Percentiles rank a stretch among this genome's conserved stretches.
These are phyloP conservation scores for Barnardius zonarius DNA, from an alignment of 2,113 vertebrate genomes.

Conservation along the genomic window DNA sequence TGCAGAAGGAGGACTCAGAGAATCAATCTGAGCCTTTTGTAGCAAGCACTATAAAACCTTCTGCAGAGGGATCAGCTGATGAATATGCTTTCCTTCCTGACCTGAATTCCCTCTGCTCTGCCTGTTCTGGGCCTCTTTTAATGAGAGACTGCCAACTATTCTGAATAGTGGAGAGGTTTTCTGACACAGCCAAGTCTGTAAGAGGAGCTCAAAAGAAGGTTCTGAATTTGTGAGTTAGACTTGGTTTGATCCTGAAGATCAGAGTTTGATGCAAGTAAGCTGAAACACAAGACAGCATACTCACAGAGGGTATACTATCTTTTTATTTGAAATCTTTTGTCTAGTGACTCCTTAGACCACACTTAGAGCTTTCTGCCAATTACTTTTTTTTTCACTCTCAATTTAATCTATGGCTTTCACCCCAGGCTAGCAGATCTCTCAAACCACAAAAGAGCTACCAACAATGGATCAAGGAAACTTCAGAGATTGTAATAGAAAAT, in stretches of 20 bases:
- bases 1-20: background rate
- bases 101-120: background rate
- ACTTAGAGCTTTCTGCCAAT: background rate
- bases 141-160: background rate
- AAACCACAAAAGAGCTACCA: background rate
- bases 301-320: background rate
- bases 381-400: background rate
- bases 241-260: background rate
- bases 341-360: background rate
- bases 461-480: background rate
- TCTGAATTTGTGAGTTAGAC: background rate
- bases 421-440: background rate
- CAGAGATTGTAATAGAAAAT: background rate
- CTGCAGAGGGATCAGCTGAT: background rate
- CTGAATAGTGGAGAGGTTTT: background rate
- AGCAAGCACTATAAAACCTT: background rate
- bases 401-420: background rate
- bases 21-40: background rate
- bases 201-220: background rate
- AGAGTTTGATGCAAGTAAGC: background rate
- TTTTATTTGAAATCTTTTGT: background rate
- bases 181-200: background rate
- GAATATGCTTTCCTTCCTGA: background rate
- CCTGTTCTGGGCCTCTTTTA: slow-evolving; percentile 8
- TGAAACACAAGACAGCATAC: background rate